phyloP scores from a whole-genome alignment of 2,888 invertebrate species.

The Schrankia costaestrigalis region DNA sequence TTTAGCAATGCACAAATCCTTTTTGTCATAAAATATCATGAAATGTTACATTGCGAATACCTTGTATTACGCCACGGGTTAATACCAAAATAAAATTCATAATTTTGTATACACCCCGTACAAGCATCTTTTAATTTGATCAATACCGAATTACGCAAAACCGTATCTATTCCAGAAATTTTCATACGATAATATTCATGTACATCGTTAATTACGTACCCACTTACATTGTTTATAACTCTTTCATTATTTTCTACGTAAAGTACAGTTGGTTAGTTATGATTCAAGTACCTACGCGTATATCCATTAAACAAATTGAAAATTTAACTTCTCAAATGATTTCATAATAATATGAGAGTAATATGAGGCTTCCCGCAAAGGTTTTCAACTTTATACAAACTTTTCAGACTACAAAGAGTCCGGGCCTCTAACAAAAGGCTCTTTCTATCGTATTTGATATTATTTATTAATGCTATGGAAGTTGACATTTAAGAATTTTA shows the following conservation, averaged over 20 bases:
- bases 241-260: constrained; percentile 13
- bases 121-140: too few species aligned
- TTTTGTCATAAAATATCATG: too few species aligned
- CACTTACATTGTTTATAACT: constrained; percentile 13
- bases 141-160: too few species aligned
- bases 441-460: constrained; percentile 22
- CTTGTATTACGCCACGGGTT: too few species aligned
- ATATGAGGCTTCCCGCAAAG: constrained; percentile 30
- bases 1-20: too few species aligned
- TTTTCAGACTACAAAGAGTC: constrained; percentile 36
- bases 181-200: too few species aligned
- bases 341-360: constrained; percentile 30
- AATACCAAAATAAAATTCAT: too few species aligned
- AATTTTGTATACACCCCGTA: too few species aligned
- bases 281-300: constrained; percentile 12
- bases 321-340: constrained; percentile 28
- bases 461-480: constrained; percentile 31
- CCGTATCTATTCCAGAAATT: too few species aligned
- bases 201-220: constrained; percentile 19
- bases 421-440: constrained; percentile 18
- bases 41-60: too few species aligned
- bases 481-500: constrained; percentile 20
- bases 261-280: constrained; percentile 22
- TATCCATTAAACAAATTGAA: constrained; percentile 35
- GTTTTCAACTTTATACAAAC: constrained; percentile 32